A percentile compares a stretch with the other conserved stretches of the same genome.
These are phyloP conservation scores for Galerucella nymphaeae DNA, from an alignment of 2,888 invertebrate genomes.

Conservation along the genomic window DNA sequence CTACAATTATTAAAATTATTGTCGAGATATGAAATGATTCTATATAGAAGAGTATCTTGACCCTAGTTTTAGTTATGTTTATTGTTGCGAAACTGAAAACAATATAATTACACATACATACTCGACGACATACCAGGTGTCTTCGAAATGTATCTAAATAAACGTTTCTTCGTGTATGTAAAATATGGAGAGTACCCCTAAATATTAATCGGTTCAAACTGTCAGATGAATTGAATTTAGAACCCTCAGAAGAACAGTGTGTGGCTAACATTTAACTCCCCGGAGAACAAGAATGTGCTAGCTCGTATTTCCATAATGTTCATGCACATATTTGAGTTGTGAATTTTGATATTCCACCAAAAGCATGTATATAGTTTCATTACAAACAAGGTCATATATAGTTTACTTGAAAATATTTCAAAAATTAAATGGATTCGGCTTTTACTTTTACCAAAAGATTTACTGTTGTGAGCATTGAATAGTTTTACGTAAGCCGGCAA, in stretches of 20 bases:
- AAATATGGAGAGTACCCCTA: slow-evolving; percentile 2
- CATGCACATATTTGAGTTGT: slow-evolving; percentile 7
- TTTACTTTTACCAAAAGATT: too few relatives aligned
- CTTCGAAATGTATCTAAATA: background rate
- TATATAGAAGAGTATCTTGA: background rate
- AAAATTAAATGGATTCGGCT: too few relatives aligned
- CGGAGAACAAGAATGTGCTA: background rate
- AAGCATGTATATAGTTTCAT: background rate
- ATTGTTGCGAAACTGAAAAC: slow-evolving; percentile 4
- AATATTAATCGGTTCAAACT: slow-evolving; percentile 7
- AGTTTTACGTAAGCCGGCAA: slow-evolving; percentile 1
- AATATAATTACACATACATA: background rate
- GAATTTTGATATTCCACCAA: slow-evolving; percentile 2
- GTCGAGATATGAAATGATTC: background rate
- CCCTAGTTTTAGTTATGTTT: background rate
- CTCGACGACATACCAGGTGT: background rate
- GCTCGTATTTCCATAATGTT: background rate
- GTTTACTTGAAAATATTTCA: too few relatives aligned
- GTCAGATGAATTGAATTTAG: slow-evolving; percentile 14
- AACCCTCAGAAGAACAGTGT: slow-evolving; percentile 6
- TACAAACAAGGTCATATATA: too few relatives aligned
- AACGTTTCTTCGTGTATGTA: background rate
- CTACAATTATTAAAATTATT: background rate
- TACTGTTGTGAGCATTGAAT: background rate
- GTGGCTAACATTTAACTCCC: slow-evolving; percentile 10